Percentiles rank a stretch among this genome's conserved stretches.
These are phyloP conservation scores for Eurosta solidaginis DNA, from an alignment of 1,140 invertebrate species.

Conservation along the genomic window DNA sequence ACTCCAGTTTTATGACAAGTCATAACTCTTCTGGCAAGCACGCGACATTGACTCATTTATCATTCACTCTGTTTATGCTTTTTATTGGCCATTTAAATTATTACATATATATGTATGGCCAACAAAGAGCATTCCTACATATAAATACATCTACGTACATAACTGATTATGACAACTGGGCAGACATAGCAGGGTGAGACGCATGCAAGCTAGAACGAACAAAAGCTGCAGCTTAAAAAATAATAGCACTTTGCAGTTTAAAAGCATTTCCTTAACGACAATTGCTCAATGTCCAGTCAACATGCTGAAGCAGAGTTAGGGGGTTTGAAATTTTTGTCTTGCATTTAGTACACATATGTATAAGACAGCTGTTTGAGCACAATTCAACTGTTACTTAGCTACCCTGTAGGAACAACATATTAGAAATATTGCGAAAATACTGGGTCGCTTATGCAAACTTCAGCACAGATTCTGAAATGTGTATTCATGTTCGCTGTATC, in stretches of 20 bases:
- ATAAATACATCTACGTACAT: no score
- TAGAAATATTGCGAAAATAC: background rate
- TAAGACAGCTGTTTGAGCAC: no score
- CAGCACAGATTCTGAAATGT: background rate
- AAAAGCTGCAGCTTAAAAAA: background rate
- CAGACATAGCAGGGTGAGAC: background rate
- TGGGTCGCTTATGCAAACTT: background rate
- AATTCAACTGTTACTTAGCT: no score
- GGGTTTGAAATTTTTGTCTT: background rate
- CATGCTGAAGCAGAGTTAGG: no score
- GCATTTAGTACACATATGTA: background rate
- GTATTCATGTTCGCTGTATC: background rate
- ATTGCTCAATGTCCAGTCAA: slow-evolving; percentile 12
- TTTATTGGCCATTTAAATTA: background rate
- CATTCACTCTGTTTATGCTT: background rate
- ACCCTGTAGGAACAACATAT: no score
- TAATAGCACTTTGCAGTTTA: background rate
- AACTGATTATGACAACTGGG: background rate
- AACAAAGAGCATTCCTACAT: no score
- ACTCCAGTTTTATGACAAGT: background rate
- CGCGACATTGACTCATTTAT: background rate
- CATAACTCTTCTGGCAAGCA: background rate
- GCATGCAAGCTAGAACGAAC: background rate
- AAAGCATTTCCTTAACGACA: background rate
- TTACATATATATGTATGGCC: background rate